Evolutionary conservation across 2,888 invertebrate species (phyloP).

Genomic region (Scaptomyza flava): DNA sequence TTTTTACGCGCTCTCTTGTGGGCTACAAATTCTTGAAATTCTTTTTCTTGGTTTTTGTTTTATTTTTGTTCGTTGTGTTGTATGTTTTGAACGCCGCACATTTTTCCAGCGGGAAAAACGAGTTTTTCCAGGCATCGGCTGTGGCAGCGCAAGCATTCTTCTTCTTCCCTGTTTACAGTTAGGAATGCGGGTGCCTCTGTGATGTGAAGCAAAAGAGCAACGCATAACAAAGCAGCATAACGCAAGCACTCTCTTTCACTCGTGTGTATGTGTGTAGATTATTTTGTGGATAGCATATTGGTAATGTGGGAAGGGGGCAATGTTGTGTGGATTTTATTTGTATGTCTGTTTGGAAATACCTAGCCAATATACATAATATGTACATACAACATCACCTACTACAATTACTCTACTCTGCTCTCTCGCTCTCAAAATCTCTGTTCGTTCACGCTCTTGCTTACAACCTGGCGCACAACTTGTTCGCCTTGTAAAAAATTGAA

Average conservation of each 20-base stretch:
- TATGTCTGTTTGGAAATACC: constrained; percentile 40
- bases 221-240: constrained; percentile 37
- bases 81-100: constrained; percentile 46
- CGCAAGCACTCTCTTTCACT: constrained; percentile 33
- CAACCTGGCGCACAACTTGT: constrained; percentile 70
- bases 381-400: constrained; percentile 32
- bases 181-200: constrained; percentile 71
- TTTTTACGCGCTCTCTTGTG: constrained; percentile 62
- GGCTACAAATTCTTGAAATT: constrained; percentile 74
- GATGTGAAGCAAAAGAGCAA: constrained; percentile 56
- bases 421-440: constrained; percentile 19
- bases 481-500: constrained; percentile 72
- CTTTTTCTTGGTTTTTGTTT: constrained; percentile 49
- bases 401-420: constrained; percentile 9
- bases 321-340: constrained; percentile 41
- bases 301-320: neutral
- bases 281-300: constrained; percentile 35
- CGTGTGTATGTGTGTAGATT: constrained; percentile 8
- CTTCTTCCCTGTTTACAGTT: constrained; percentile 77
- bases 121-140: constrained; percentile 74
- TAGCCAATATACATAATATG: constrained; percentile 39
- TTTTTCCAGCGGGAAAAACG: constrained; percentile 78
- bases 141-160: constrained; percentile 47
- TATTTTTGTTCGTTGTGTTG: constrained; percentile 26
- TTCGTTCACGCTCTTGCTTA: constrained; percentile 34